Evolutionary conservation across 2,888 invertebrate genomes (phyloP), one percentile per base, ranked within the genome.

Genomic region (Epistrophe grossulariae): DNA sequence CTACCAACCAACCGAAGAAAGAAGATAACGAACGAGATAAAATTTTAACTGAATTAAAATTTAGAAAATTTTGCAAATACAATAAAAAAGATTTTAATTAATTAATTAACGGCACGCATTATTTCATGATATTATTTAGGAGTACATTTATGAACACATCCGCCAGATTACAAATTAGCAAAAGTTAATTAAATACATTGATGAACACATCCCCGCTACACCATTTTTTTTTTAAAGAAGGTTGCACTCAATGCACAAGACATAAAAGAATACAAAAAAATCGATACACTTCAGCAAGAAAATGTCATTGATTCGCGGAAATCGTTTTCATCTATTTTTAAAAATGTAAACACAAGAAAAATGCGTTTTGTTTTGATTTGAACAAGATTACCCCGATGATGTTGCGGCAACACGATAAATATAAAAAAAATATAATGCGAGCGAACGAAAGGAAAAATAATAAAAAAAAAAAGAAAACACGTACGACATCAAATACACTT

Each of bases 401-500:
- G 79, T 88, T 79, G 79, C 84, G 79, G 84, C 88, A 84, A 84
- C 79, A 84, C 84, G 79, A 83, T 73, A 79, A 84, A 79, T 83
- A 68, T 50, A 50, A 66, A 87, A n/a, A 83, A 87, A 77, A 77
- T 64, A 84, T 70, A 84, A 88, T 79, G 80, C 72, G 84, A 84
- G 83, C 76, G 88, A 83, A 87, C 72, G 83, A 79, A 79, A 83
- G 64, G 45, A 24, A 72, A 76, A 62, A 66, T 66, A 66, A 50
- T 48, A 72, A 35, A 24, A 72, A 79, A 72, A 70, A 79, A 74
- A 73, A 55, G 62, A 62, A 84, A 83, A 84, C 77, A 88, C 87
- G 87, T 88, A 88, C 81, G 76, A 77, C 79, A 88, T 83, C 83
- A 88, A 88, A 88, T 84, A 79, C 88, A 84, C 84, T 88, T 88